Percentiles rank a stretch among this genome's conserved stretches.
These are phyloP conservation scores for Nomada fabriciana DNA, from an alignment of 2,888 invertebrate species.

Conservation along the genomic window DNA sequence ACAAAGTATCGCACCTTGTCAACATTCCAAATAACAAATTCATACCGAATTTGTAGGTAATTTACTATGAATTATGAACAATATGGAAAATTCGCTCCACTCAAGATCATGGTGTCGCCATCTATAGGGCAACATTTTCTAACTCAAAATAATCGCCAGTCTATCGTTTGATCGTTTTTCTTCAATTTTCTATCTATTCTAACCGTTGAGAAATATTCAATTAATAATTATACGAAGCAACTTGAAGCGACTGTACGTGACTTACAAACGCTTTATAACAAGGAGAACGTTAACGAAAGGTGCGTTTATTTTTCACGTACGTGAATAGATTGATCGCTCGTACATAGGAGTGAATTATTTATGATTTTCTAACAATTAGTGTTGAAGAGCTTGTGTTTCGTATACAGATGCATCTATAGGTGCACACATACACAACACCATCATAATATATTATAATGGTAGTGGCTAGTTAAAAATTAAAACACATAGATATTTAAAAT, in stretches of 20 bases:
- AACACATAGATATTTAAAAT: slow-evolving; percentile 10
- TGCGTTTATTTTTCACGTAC: not conserved
- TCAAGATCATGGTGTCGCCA: not conserved
- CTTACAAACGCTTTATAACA: not conserved
- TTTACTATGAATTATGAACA: not conserved
- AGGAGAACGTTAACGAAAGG: not conserved
- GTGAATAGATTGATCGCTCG: not conserved
- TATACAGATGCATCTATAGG: not conserved
- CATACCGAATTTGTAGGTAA: not conserved
- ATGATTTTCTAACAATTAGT: not conserved
- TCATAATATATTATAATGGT: not conserved
- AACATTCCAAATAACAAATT: not conserved
- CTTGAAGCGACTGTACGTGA: no score
- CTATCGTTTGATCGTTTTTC: not conserved
- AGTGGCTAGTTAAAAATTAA: not conserved
- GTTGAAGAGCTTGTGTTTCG: not conserved
- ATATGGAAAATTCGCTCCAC: not conserved
- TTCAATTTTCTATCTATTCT: not conserved
- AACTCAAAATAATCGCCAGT: not conserved
- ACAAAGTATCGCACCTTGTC: not conserved
- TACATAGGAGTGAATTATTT: not conserved
- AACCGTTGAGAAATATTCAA: no score
- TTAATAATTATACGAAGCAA: no score
- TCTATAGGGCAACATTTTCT: not conserved
- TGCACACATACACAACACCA: not conserved